Evolutionary conservation across 2,888 invertebrate species (phyloP).

Genomic region (Mythimna pallens): DNA sequence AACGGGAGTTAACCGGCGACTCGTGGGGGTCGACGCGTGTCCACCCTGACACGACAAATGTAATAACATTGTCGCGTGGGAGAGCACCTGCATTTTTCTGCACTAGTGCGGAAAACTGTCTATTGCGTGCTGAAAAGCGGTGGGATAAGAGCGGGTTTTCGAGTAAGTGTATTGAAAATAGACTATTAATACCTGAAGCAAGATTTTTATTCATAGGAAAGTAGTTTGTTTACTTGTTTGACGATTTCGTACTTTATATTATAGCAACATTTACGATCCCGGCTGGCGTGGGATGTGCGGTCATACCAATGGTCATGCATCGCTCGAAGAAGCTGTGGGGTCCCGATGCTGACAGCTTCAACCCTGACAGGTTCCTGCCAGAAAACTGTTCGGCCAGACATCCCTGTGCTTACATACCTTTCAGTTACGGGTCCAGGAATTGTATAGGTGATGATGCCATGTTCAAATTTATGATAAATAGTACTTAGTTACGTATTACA

Average conservation of each 20-base stretch:
- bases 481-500: no score
- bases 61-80: no score
- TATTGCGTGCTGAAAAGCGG: no score
- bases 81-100: no score
- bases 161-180: no score
- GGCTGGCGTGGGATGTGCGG: slow-evolving; percentile 83
- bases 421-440: slow-evolving; percentile 86
- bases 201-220: no score
- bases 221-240: background rate
- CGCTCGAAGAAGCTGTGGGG: slow-evolving; percentile 89
- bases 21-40: no score
- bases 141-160: no score
- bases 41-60: no score
- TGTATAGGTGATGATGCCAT: slow-evolving; percentile 83
- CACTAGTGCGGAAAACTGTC: no score
- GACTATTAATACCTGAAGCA: no score
- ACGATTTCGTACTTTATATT: slow-evolving; percentile 41
- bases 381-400: slow-evolving; percentile 84
- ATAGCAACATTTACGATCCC: slow-evolving; percentile 85
- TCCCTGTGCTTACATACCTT: slow-evolving; percentile 87
- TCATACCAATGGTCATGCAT: slow-evolving; percentile 85
- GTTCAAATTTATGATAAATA: background rate
- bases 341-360: slow-evolving; percentile 89
- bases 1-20: no score
- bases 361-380: slow-evolving; percentile 91